Percentiles rank a stretch among this genome's conserved stretches.
Evolutionary conservation across 2,888 invertebrate genomes (phyloP).

Genomic region (Acanthosoma haemorrhoidale): DNA sequence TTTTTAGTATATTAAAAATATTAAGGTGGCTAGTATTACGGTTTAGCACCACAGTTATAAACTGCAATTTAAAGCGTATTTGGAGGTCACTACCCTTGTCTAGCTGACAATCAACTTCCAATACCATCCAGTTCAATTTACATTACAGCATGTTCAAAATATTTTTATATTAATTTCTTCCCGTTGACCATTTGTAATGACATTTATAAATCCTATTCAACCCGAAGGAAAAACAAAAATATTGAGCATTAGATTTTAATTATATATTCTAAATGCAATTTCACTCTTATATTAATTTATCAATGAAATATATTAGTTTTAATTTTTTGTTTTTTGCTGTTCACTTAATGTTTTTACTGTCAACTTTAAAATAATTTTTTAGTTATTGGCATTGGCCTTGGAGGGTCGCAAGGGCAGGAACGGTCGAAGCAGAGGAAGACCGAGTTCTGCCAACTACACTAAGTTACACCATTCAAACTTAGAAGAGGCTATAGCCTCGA

Average conservation of each 20-base stretch:
- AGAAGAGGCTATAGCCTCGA: slow-evolving; percentile 62
- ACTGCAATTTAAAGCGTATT: too few relatives aligned
- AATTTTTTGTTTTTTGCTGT: not conserved
- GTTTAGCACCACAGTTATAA: too few relatives aligned
- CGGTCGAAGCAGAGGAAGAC: slow-evolving; percentile 50
- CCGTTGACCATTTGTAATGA: too few relatives aligned
- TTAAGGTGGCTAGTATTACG: too few relatives aligned
- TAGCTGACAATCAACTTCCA: too few relatives aligned
- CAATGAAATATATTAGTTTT: not conserved
- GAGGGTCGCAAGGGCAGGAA: slow-evolving; percentile 50
- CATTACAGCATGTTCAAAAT: too few relatives aligned
- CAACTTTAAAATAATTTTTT: slow-evolving; percentile 41
- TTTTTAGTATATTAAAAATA: too few relatives aligned
- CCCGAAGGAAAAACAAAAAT: too few relatives aligned
- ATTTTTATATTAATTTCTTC: too few relatives aligned
- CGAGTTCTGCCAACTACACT: slow-evolving; percentile 59
- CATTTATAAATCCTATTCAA: too few relatives aligned
- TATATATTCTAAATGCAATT: not conserved
- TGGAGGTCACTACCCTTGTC: too few relatives aligned
- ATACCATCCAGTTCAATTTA: too few relatives aligned
- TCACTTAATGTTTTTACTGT: not conserved
- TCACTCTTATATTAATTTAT: not conserved
- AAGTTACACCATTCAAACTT: slow-evolving; percentile 62
- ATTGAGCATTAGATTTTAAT: not conserved
- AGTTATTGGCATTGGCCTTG: slow-evolving; percentile 60